A percentile compares a stretch with the other conserved stretches of the same genome.
Evolutionary conservation across 2,113 vertebrate species (phyloP).

Genomic region (Callaeas wilsoni): DNA sequence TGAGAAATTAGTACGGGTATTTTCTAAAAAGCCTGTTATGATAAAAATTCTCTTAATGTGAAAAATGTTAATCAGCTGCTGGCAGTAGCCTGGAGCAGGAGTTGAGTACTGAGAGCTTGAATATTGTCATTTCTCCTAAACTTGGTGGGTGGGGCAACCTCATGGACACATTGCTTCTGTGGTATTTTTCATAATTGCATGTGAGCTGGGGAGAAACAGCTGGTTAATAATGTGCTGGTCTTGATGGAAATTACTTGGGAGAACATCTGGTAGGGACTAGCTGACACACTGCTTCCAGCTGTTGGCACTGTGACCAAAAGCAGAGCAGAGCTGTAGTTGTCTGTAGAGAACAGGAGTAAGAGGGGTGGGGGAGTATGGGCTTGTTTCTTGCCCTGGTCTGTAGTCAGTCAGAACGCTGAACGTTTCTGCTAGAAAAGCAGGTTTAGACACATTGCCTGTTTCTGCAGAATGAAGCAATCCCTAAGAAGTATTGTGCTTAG

Average conservation of each 20-base stretch:
- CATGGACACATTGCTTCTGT: not conserved
- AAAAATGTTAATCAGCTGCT: not conserved
- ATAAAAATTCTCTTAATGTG: not conserved
- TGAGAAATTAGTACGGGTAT: not conserved
- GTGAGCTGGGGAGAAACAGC: not conserved
- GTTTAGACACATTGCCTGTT: not conserved
- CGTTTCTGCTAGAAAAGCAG: not conserved
- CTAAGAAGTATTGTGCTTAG: not conserved
- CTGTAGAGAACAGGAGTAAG: not conserved
- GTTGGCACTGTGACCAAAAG: not conserved
- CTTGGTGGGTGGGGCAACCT: not conserved
- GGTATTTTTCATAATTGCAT: not conserved
- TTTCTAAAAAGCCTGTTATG: not conserved
- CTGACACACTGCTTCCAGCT: not conserved
- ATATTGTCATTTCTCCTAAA: not conserved
- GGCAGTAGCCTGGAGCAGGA: not conserved
- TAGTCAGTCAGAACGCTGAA: not conserved
- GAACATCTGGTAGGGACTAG: not conserved
- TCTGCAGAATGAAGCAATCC: not conserved
- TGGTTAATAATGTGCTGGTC: not conserved
- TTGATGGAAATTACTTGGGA: not conserved
- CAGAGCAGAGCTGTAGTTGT: not conserved
- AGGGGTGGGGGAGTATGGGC: not conserved
- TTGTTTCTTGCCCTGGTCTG: not conserved
- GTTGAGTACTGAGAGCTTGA: not conserved